Evolutionary conservation across 2,888 invertebrate species (phyloP).

Genomic region (Melangyna quadrimaculata): DNA sequence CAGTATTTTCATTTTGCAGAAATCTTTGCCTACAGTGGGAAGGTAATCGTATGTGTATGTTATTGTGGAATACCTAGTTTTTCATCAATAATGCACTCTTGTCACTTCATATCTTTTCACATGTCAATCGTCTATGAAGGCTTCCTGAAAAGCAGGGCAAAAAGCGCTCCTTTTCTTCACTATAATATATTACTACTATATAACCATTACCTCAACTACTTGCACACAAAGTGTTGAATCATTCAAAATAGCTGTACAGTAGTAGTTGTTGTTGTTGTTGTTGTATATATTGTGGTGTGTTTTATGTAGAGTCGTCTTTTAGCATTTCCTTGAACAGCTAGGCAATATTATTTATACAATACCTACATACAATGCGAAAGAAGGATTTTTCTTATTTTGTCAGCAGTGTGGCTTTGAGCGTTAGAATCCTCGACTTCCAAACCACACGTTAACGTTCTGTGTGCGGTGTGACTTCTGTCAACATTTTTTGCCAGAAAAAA

Average conservation of each 20-base stretch:
- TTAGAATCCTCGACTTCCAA: slow-evolving; percentile 18
- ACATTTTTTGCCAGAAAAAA: slow-evolving; percentile 23
- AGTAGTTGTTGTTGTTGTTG: no score
- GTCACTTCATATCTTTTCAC: slow-evolving; percentile 67
- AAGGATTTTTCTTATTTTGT: slow-evolving; percentile 25
- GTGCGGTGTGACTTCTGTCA: slow-evolving; percentile 24
- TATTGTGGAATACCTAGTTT: slow-evolving; percentile 22
- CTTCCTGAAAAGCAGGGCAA: slow-evolving; percentile 23
- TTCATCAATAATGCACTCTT: slow-evolving; percentile 67
- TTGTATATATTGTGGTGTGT: background rate
- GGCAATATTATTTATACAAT: slow-evolving; percentile 47
- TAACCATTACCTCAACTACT: slow-evolving; percentile 8
- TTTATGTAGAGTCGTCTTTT: background rate
- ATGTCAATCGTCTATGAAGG: slow-evolving; percentile 62
- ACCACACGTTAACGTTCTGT: background rate
- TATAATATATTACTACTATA: slow-evolving; percentile 1
- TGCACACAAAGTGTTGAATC: slow-evolving; percentile 19
- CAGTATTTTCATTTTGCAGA: slow-evolving; percentile 18
- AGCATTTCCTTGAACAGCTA: slow-evolving; percentile 34
- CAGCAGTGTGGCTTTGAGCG: slow-evolving; percentile 53
- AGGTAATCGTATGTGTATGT: background rate
- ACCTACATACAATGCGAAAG: slow-evolving; percentile 3
- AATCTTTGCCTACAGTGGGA: background rate
- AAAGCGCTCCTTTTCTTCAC: background rate
- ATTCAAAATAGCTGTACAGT: slow-evolving; percentile 10